These are phyloP conservation scores for Conomelus anceps DNA, from an alignment of 2,888 invertebrate species.

Conservation along the genomic window DNA sequence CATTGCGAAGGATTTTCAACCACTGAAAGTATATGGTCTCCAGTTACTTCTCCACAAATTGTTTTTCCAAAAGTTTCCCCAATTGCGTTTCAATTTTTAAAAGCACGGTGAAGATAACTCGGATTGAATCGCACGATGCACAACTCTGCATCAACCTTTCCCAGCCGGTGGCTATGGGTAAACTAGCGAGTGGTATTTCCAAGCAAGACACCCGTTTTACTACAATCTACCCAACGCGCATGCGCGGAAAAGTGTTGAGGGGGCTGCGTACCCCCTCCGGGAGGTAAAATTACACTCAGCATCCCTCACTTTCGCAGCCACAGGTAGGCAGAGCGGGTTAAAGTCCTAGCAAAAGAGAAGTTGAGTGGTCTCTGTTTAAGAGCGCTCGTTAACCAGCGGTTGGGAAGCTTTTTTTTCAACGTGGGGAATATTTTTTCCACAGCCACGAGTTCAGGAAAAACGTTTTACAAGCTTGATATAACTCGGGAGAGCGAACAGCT, in stretches of 20 bases:
- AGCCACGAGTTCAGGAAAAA: background rate
- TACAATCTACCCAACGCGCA: background rate
- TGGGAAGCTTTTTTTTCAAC: background rate
- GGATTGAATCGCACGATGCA: background rate
- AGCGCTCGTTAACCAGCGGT: background rate
- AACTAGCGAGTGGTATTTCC: background rate
- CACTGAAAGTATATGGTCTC: too few relatives aligned
- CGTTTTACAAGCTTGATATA: background rate
- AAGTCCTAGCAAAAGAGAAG: background rate
- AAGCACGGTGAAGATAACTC: background rate
- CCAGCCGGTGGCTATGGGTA: background rate
- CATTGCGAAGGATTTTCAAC: background rate
- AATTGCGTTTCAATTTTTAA: background rate
- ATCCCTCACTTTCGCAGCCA: too few relatives aligned
- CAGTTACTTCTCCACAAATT: too few relatives aligned
- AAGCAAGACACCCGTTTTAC: background rate
- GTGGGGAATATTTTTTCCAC: background rate
- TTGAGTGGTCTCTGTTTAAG: background rate
- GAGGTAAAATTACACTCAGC: background rate
- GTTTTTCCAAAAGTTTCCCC: background rate
- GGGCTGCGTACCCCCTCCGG: background rate
- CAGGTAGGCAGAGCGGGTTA: background rate
- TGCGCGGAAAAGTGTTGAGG: background rate
- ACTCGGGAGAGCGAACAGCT: background rate
- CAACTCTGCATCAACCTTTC: too few relatives aligned